phyloP scores from a whole-genome alignment of 2,797 vertebrate species.

The Phrynocephalus forsythii region DNA sequence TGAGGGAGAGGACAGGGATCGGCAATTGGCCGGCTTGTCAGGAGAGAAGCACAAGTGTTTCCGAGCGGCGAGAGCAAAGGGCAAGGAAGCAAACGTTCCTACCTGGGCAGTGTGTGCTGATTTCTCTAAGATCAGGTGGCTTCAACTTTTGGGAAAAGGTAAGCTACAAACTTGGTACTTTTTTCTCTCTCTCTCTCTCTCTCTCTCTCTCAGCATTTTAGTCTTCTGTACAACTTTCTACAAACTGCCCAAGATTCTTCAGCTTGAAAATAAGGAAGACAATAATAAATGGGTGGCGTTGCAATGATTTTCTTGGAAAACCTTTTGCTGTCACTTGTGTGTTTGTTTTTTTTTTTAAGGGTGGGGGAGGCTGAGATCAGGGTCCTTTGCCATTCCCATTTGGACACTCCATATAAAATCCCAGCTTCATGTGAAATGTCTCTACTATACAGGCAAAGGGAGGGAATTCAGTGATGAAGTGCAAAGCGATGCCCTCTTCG shows the following conservation, averaged over 20 bases:
- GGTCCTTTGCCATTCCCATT: background rate
- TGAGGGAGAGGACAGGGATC: constrained; percentile 62
- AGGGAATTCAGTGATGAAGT: background rate
- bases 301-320: constrained; percentile 16
- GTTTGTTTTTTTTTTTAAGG: background rate
- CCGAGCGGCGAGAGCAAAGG: background rate
- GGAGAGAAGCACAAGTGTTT: constrained; percentile 36
- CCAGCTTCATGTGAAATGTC: background rate
- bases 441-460: background rate
- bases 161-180: constrained; percentile 48
- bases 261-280: background rate
- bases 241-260: background rate
- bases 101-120: background rate
- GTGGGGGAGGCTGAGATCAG: background rate
- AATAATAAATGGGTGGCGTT: background rate
- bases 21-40: constrained; percentile 53
- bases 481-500: background rate
- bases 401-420: constrained; percentile 6
- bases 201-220: background rate
- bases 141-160: constrained; percentile 51
- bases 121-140: constrained; percentile 6
- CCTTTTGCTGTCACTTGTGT: background rate
- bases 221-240: constrained; percentile 1
- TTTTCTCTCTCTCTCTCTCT: background rate
- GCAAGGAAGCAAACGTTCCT: rapidly evolving